Conservation (phyloP, 2,888 invertebrate species). For the Tanytarsus gracilentus region DNA sequence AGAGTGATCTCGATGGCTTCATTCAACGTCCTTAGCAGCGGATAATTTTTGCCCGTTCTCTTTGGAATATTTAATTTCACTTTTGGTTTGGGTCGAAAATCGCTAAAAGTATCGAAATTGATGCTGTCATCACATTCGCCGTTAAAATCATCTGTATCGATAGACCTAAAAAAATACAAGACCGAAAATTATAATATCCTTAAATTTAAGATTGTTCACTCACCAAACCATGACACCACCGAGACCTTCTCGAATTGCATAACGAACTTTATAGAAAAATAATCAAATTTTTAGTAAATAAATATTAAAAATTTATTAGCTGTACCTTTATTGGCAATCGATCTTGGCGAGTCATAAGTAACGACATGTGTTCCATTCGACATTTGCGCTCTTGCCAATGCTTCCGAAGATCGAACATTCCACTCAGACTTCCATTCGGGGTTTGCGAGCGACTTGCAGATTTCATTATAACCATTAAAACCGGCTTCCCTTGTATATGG, state of each 20-base stretch:
- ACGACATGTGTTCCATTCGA: conserved; percentile 55
- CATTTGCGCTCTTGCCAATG: conserved; percentile 48
- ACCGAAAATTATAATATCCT: neutral
- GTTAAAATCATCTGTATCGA: conserved; percentile 79
- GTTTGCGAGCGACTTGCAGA: conserved; percentile 53
- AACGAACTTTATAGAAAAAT: too few species aligned
- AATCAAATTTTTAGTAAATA: too few species aligned
- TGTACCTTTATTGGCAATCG: conserved; percentile 63
- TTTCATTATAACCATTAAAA: conserved; percentile 84
- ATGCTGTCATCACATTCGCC: conserved; percentile 46
- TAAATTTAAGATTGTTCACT: neutral
- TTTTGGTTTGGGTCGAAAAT: conserved; percentile 39
- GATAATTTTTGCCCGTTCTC: conserved; percentile 50
- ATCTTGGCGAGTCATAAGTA: conserved; percentile 64
- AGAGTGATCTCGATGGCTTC: conserved; percentile 51
- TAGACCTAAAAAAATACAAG: conserved; percentile 33
- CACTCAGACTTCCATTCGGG: conserved; percentile 59
- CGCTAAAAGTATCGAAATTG: conserved; percentile 44
- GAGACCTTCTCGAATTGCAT: conserved; percentile 54
- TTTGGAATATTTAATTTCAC: conserved; percentile 35
- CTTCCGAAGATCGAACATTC: conserved; percentile 51
- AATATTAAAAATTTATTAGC: too few species aligned
- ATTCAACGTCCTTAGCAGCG: conserved; percentile 63
- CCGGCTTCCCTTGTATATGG: conserved; percentile 70
- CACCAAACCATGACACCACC: conserved; percentile 79